phyloP scores from a whole-genome alignment of 2,113 vertebrate species.

The Phalacrocorax brasilianus region DNA sequence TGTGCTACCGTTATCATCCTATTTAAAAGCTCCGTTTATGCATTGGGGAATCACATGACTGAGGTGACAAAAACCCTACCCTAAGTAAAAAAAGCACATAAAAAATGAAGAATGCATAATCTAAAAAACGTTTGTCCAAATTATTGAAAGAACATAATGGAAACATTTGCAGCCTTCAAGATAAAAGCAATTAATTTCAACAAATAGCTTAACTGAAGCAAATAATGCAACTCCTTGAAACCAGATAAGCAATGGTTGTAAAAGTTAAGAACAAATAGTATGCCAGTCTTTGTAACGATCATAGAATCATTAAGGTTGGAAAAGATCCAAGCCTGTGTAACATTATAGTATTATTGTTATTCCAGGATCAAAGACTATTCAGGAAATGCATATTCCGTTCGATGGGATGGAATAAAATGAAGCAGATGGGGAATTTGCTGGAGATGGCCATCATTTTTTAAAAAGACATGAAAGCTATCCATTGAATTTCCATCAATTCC shows the following conservation, averaged over 20 bases:
- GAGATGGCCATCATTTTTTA: neutral
- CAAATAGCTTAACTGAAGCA: neutral
- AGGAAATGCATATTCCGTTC: neutral
- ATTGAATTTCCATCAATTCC: neutral
- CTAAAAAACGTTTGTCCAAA: neutral
- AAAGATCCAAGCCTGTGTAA: neutral
- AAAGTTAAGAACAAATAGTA: neutral
- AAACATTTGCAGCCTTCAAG: neutral
- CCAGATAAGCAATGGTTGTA: neutral
- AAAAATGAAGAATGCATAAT: neutral
- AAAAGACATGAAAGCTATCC: neutral
- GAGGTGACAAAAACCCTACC: neutral
- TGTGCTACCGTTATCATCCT: neutral
- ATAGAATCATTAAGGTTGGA: too few species aligned
- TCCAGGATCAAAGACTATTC: neutral
- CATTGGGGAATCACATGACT: neutral
- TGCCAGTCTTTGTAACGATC: neutral
- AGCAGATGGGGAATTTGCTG: neutral
- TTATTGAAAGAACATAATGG: neutral
- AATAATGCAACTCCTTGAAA: neutral
- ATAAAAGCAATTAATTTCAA: neutral
- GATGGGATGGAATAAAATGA: neutral
- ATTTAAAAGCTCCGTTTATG: neutral
- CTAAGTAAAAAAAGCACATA: neutral
- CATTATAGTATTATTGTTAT: neutral